Evolutionary conservation across 2,888 invertebrate genomes (phyloP).

Genomic region (Leistus spinibarbis): DNA sequence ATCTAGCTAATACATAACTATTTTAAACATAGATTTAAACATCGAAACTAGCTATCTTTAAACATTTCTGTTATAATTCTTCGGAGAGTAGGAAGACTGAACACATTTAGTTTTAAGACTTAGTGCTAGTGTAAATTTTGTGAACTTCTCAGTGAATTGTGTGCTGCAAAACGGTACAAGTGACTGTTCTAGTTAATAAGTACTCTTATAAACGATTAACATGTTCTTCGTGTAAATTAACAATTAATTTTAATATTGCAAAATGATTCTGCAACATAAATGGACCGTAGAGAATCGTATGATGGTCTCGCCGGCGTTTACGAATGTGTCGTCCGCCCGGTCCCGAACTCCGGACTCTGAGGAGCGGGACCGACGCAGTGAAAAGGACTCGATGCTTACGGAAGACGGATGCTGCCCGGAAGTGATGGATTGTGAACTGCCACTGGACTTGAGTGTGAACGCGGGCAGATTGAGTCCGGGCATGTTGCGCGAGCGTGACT

Average conservation of each 20-base stretch:
- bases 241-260: constrained; percentile 10
- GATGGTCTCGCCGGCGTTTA: constrained; percentile 42
- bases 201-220: constrained; percentile 1
- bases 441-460: constrained; percentile 78
- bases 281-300: constrained; percentile 44
- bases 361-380: background rate
- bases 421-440: constrained; percentile 58
- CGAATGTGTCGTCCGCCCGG: constrained; percentile 43
- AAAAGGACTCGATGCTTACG: constrained; percentile 10
- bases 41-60: too few species aligned
- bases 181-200: too few species aligned
- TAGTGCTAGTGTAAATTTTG: background rate
- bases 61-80: background rate
- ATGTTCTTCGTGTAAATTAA: background rate
- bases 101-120: background rate
- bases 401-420: constrained; percentile 7
- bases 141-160: background rate
- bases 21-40: too few species aligned
- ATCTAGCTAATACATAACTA: too few species aligned
- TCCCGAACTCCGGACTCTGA: constrained; percentile 1
- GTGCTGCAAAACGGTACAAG: background rate
- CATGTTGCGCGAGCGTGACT: constrained; percentile 60
- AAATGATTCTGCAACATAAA: constrained; percentile 52
- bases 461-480: constrained; percentile 59
- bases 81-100: constrained; percentile 2